Conservation (phyloP, 1,140 invertebrate species). For the Coenobita brevimanus region DNA sequence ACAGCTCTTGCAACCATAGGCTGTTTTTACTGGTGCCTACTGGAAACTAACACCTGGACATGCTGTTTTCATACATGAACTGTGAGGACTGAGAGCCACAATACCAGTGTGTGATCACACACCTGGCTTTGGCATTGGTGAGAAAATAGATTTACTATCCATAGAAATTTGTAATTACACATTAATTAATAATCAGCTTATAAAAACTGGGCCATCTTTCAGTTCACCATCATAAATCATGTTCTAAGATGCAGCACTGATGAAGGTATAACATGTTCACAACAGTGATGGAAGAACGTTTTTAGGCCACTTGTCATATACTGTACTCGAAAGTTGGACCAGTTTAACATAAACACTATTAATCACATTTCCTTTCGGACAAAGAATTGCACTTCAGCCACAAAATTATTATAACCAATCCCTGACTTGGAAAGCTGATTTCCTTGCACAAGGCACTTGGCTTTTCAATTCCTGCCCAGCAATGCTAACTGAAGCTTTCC, state of each 20-base stretch:
- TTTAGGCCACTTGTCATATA: conserved; percentile 29
- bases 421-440: conserved; percentile 61
- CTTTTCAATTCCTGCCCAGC: conserved; percentile 48
- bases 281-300: conserved; percentile 31
- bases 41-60: too few species aligned
- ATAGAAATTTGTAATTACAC: conserved; percentile 42
- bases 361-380: conserved; percentile 47
- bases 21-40: too few species aligned
- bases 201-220: conserved; percentile 39
- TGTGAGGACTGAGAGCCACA: neutral
- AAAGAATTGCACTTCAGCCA: conserved; percentile 57
- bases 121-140: neutral
- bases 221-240: conserved; percentile 7
- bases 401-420: conserved; percentile 51
- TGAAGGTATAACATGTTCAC: conserved; percentile 34
- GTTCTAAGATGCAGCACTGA: neutral
- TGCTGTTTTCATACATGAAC: conserved; percentile 1
- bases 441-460: conserved; percentile 63
- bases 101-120: too few species aligned
- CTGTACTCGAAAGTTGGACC: conserved; percentile 35
- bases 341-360: conserved; percentile 32
- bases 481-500: conserved; percentile 21
- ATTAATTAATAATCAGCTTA: conserved; percentile 29
- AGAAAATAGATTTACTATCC: conserved; percentile 34
- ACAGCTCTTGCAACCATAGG: too few species aligned